These are phyloP conservation scores for Panulirus ornatus DNA, from an alignment of 1,140 invertebrate species.

Conservation along the genomic window DNA sequence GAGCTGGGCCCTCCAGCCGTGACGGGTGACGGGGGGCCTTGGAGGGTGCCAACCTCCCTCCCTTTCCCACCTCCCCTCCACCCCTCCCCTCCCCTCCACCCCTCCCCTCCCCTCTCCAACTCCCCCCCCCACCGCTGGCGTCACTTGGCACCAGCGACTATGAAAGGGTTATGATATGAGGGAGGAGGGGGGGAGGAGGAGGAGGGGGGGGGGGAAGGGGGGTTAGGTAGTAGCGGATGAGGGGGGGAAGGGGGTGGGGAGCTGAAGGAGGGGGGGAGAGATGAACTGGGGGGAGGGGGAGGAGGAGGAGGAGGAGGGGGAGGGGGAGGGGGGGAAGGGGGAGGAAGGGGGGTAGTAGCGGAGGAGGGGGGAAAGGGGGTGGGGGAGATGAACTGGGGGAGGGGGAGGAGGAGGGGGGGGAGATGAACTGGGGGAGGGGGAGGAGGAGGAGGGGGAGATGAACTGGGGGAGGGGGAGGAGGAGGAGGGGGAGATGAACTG, in stretches of 20 bases:
- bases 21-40: too few relatives aligned
- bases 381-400: neutral
- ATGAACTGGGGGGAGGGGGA: neutral
- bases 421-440: too few relatives aligned
- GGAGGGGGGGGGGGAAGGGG: neutral
- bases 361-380: neutral
- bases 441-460: too few relatives aligned
- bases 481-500: too few relatives aligned
- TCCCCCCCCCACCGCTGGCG: neutral
- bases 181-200: neutral
- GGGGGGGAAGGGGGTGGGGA: neutral
- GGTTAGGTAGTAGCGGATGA: neutral
- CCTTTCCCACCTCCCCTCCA: neutral
- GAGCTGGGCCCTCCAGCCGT: too few relatives aligned
- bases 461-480: too few relatives aligned
- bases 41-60: too few relatives aligned
- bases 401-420: too few relatives aligned
- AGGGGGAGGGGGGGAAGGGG: neutral
- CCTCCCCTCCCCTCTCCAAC: neutral
- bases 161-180: too few relatives aligned
- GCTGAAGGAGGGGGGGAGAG: neutral
- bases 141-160: neutral
- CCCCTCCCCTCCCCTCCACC: neutral
- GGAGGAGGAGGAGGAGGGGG: neutral
- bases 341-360: neutral